Evolutionary conservation across 2,888 invertebrate species (phyloP).

Genomic region (Phorcus lineatus): DNA sequence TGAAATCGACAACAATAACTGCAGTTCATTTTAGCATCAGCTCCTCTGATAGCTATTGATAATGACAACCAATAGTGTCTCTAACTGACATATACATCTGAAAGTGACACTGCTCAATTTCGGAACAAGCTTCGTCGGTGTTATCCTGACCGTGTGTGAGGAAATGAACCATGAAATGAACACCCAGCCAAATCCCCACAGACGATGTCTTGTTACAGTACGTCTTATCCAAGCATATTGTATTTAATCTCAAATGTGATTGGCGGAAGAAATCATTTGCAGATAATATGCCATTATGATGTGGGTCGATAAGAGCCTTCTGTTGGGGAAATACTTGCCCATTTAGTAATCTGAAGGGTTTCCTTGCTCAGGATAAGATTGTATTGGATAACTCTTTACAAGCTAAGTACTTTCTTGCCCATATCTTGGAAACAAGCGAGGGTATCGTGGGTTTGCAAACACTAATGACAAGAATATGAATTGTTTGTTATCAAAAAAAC

Average conservation of each 20-base stretch:
- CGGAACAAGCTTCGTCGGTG: neutral
- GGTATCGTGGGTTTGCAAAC: too few species aligned
- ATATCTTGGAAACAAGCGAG: too few species aligned
- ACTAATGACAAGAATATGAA: too few species aligned
- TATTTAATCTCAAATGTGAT: neutral
- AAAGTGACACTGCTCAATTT: neutral
- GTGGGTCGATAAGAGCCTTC: neutral
- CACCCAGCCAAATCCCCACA: neutral
- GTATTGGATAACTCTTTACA: too few species aligned
- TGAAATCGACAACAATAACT: neutral
- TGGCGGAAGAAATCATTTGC: neutral
- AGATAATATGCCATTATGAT: constrained; percentile 6
- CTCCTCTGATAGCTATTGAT: too few species aligned
- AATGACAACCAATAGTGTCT: too few species aligned
- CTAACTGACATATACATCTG: neutral
- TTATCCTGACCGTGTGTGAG: neutral
- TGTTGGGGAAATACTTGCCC: neutral
- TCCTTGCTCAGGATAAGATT: too few species aligned
- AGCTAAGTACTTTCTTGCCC: too few species aligned
- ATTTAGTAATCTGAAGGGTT: too few species aligned
- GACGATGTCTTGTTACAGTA: neutral
- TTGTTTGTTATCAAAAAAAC: too few species aligned
- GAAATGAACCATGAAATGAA: constrained; percentile 10
- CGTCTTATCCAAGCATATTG: neutral
- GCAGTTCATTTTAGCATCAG: too few species aligned